Percentiles rank a stretch among this genome's conserved stretches.
These are phyloP conservation scores for Argyresthia goedartella DNA, from an alignment of 2,888 invertebrate genomes.

Conservation along the genomic window DNA sequence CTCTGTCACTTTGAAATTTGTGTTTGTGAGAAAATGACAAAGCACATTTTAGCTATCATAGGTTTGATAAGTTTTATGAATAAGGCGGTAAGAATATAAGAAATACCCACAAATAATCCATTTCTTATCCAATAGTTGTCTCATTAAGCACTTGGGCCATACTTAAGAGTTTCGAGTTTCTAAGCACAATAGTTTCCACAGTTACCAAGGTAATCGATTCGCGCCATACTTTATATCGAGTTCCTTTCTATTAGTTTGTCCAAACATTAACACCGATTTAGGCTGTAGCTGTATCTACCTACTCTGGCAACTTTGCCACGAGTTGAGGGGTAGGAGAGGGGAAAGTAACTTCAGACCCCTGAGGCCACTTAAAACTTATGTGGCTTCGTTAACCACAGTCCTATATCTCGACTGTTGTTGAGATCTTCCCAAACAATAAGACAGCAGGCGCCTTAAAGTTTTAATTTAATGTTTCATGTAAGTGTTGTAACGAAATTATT, in stretches of 20 bases:
- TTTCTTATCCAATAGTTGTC: too few relatives aligned
- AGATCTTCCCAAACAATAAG: conserved; percentile 30
- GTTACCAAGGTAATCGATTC: neutral
- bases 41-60: too few relatives aligned
- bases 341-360: conserved; percentile 44
- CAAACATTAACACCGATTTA: conserved; percentile 44
- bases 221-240: neutral
- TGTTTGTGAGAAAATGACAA: too few relatives aligned
- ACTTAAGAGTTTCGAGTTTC: neutral
- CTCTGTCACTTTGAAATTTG: too few relatives aligned
- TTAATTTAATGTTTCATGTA: conserved; percentile 26
- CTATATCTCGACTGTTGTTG: conserved; percentile 40
- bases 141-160: neutral
- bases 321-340: conserved; percentile 50
- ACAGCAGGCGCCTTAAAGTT: conserved; percentile 24
- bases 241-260: conserved; percentile 23
- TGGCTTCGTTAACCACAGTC: conserved; percentile 59
- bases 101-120: too few relatives aligned
- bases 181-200: neutral
- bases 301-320: conserved; percentile 55
- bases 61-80: too few relatives aligned
- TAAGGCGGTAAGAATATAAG: too few relatives aligned
- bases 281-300: conserved; percentile 25
- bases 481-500: conserved; percentile 5
- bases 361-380: conserved; percentile 67